Evolutionary conservation across 2,797 vertebrate genomes (phyloP), one percentile per base, ranked within the genome.

Genomic region (Caiman crocodilus): DNA sequence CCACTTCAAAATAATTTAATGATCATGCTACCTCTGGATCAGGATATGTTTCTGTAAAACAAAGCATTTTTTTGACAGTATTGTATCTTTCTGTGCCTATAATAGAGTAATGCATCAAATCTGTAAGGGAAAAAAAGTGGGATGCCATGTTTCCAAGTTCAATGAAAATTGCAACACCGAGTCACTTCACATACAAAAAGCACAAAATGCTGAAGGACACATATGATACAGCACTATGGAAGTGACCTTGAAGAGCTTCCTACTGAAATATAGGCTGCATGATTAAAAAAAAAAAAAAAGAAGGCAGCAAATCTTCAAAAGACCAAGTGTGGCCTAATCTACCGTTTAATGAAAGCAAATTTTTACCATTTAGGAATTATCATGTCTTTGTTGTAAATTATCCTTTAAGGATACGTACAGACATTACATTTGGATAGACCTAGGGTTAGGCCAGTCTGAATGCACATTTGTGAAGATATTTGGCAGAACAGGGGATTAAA

Each of bases 21-120:
- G 76, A 50, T 79, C 85, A 23, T 25, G 67, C 77, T 91, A 87
- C 75, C 73, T 92, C 78, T 89, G 87, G 75, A 89, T 91, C 91
- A 92, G 60, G 82, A 76, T 87, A 87, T 87, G 67, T 84, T 94
- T 76, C 87, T 91, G 88, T 81, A 95, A 76, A 94, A 81, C 74
- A 56, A 94, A 86, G 85, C 71, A 95, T 77, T 87, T 95, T 95
- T 90, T 91, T 97, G 92, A 88, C 82, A 84, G 76, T 89, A 67
- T 77, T 76, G 58, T 91, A 89, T 78, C 81, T 95, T 87, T 90
- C 63, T 30, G 65, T 76, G 76, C 60, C 90, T 82, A 65, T 92
- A 91, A 92, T 73, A 88, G 79, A 84, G 79, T 85, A 87, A 92
- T 87, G 58, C 58, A 93, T 93, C 94, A 93, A 77, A 79, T 7